These are phyloP conservation scores for Cavia aperea DNA, from an alignment of 2,113 vertebrate species.

Conservation along the genomic window DNA sequence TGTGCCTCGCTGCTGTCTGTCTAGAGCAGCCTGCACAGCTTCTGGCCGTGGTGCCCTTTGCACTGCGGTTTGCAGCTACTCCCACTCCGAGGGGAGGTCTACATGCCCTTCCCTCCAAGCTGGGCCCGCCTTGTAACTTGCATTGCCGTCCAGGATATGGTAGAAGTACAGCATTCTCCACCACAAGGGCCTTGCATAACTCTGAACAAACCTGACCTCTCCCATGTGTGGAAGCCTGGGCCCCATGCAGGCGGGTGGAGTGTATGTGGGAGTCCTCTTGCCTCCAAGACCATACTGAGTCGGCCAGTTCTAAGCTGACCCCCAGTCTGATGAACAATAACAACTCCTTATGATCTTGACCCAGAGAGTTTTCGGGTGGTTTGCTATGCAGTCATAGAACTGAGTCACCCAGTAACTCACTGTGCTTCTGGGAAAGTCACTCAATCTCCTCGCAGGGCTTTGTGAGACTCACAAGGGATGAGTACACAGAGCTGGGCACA, in stretches of 20 bases:
- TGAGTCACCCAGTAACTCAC: background rate
- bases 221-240: background rate
- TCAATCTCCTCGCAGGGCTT: background rate
- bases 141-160: background rate
- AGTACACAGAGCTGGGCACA: background rate
- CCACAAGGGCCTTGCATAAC: background rate
- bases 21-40: background rate
- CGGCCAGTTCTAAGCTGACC: background rate
- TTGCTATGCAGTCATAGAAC: background rate
- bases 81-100: background rate
- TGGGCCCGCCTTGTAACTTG: background rate
- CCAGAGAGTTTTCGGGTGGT: background rate
- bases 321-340: background rate
- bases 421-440: background rate
- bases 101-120: background rate
- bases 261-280: background rate
- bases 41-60: too few species aligned
- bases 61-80: background rate
- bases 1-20: too few species aligned
- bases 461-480: background rate
- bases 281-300: background rate
- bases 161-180: background rate
- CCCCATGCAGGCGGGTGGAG: background rate
- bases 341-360: background rate
- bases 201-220: background rate